Percentiles rank a stretch among this genome's conserved stretches.
phyloP scores from a whole-genome alignment of 1,140 invertebrate genomes.

The Bathynomus jamesi region DNA sequence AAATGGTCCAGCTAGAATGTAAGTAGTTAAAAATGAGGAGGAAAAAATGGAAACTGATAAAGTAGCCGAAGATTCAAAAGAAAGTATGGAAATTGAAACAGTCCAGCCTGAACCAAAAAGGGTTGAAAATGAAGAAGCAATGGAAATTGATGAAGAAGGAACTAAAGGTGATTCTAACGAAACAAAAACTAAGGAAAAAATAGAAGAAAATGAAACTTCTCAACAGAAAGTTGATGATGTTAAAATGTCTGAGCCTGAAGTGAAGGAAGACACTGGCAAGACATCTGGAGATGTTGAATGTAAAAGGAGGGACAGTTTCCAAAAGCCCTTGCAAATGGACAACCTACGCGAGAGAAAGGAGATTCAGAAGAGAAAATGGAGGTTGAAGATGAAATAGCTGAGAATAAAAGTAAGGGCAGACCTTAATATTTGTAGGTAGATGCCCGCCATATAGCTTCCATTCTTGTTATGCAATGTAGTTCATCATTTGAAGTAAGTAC shows the following conservation, averaged over 20 bases:
- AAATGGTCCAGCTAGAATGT: no score
- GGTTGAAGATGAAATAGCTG: slow-evolving; percentile 18
- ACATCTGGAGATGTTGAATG: slow-evolving; percentile 13
- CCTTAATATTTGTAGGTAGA: no score
- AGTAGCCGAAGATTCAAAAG: no score
- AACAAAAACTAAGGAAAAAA: not conserved
- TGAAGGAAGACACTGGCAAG: not conserved
- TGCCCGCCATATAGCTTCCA: no score
- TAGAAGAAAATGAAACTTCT: not conserved
- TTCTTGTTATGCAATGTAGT: no score
- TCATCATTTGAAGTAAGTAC: no score
- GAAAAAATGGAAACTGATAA: not conserved
- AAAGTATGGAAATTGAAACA: no score
- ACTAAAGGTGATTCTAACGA: not conserved
- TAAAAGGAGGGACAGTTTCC: no score
- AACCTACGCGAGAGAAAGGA: no score
- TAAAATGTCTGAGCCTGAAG: not conserved
- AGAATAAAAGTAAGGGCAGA: slow-evolving; percentile 14
- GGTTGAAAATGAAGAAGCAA: not conserved
- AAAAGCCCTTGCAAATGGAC: no score
- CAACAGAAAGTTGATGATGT: not conserved
- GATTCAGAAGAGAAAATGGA: slow-evolving; percentile 11
- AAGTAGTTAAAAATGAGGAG: slow-evolving; percentile 3
- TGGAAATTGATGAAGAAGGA: no score
- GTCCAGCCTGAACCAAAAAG: not conserved